These are phyloP conservation scores for Tetragonisca angustula DNA, from an alignment of 2,888 invertebrate genomes.

Conservation along the genomic window DNA sequence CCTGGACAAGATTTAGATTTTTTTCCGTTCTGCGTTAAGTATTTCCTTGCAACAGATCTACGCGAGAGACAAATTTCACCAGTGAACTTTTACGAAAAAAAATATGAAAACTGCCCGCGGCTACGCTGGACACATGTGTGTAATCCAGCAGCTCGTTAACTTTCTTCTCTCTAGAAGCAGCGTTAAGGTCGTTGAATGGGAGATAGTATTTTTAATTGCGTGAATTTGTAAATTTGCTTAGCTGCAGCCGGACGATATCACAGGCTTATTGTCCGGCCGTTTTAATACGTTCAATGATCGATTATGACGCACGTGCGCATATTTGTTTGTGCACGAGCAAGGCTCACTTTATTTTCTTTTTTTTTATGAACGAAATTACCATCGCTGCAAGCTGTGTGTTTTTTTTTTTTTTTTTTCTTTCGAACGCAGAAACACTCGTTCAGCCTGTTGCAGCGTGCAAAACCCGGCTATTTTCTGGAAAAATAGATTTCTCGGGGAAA, in stretches of 20 bases:
- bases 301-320: neutral
- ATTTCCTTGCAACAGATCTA: too few species aligned
- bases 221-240: neutral
- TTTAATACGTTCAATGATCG: neutral
- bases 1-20: too few species aligned
- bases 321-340: neutral
- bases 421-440: neutral
- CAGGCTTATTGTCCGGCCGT: neutral
- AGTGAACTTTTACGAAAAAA: too few species aligned
- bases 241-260: neutral
- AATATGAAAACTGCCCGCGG: too few species aligned
- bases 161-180: neutral
- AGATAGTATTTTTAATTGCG: neutral
- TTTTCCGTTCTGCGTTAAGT: too few species aligned
- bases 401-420: too few species aligned
- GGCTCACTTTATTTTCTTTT: conserved; percentile 34
- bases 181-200: neutral
- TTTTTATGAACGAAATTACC: neutral
- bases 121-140: too few species aligned
- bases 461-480: neutral
- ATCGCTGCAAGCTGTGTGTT: too few species aligned
- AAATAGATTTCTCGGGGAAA: neutral
- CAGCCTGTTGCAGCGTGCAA: too few species aligned
- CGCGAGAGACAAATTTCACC: too few species aligned
- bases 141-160: neutral